Base-by-base conservation (phyloP, 1,140 invertebrate species). In the Polypedilum pembai region DNA sequence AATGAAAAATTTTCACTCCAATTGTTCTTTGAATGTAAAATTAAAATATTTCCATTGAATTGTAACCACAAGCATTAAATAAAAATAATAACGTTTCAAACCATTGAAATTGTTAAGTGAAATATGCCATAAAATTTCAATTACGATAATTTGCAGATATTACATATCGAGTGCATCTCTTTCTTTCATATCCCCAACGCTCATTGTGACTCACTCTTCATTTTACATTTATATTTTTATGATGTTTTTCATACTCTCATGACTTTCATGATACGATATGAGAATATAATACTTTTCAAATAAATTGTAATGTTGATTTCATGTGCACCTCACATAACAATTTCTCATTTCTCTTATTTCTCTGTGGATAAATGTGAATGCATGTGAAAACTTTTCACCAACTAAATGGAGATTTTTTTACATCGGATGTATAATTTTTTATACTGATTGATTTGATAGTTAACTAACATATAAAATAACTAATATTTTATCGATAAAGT, bases 71-170 rank as follows among this genome's bases (percentile, higher is more conserved):
- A n/a, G 45, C 45, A 56, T 12, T 15, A 12, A 56, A 56, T n/a
- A n/a, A n/a, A n/a, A 15, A 7, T 8, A 45, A 45, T 10, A 10
- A 8, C 41, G 12, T 12, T 56, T n/a, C 12, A 15, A 56, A 56
- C 45, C 45, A 56, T n/a, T n/a, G 12, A 12, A 56, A 56, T 56
- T 56, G 45, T n/a, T n/a, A 56, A 56, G 45, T 56, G 45, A 56
- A 56, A 56, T 56, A 56, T 56, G 45, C 45, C 45, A 56, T 56
- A 56, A 56, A 56, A 56, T 56, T 56, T 56, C 45, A 56, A 56
- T 56, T 56, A 56, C 45, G 45, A 56, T 56, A 56, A 56, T 56
- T 56, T 56, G 45, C 45, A 56, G 45, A 56, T 15, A 56, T 56
- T 56, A 56, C 45, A 56, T 56, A n/a, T 56, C 45, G 45, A 56